Base-by-base conservation (phyloP, 2,113 vertebrate genomes). In the Coracopsis vasa region DNA sequence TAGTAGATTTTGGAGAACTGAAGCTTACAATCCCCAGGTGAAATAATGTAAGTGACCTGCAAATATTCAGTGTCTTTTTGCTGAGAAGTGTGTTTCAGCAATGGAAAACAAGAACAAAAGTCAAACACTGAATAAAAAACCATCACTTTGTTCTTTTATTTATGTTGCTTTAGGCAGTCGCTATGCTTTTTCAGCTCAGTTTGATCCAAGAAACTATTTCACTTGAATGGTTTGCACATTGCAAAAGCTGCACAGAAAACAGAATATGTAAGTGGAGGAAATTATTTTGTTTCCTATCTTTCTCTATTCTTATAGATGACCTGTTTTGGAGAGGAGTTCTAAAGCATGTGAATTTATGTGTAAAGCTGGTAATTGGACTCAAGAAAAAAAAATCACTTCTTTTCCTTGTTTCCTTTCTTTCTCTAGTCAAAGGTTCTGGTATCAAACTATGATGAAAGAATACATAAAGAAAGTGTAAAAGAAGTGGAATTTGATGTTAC, bases 121-220 rank as follows among this genome's bases (percentile, higher is more conserved):
- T 88, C 85, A 93, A 96, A 80, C 71, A 83, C n/a, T 64, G 64
- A 94, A 92, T 71, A 90, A 92, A 93, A 82, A 0, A 0, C 0
- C 33, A 60, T 80, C 72, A 86, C 80, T 90, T 90, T 81, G 65
- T 96, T 96, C 72, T 94, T 94, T 95, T 96, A 95, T 96, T 96
- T 97, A 91, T 96, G 56, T 92, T 79, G 83, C 95, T 95, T 84
- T 91, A 80, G 88, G 94, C 86, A 92, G 86, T 84, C 33, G 45
- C 64, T 94, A 86, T 86, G 85, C 25, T 88, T 92, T 93, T 93
- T 94, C 92, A 93, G 69, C 90, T 96, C 86, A 90, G 86, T 93
- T 94, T 94, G 82, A 95, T 71, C 21, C 51, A 71, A 86, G 72
- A 79, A 94, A 75, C 83, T 81, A 86, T 97, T 96, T 92, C 60